Conservation (phyloP, 92 coral and sea anemone species). For the Meandrina meandrites region DNA sequence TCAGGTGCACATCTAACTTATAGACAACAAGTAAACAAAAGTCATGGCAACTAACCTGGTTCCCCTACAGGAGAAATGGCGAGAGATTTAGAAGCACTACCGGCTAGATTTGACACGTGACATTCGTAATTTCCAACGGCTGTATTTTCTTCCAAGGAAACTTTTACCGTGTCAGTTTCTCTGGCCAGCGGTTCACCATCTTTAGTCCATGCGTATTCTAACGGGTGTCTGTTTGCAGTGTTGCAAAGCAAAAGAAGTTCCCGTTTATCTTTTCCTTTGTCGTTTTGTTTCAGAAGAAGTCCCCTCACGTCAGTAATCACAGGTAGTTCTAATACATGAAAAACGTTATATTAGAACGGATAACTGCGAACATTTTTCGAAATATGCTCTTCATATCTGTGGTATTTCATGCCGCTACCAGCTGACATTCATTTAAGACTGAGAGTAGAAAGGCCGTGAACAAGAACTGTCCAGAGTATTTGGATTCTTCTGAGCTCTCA, state of each 20-base stretch:
- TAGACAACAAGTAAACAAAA: background rate
- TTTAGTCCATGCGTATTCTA: constrained; percentile 27
- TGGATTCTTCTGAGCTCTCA: too few species aligned
- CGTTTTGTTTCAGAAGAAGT: constrained; percentile 6
- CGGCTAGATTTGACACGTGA: constrained; percentile 37
- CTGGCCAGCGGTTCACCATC: constrained; percentile 24
- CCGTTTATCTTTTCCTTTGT: background rate
- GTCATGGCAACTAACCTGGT: background rate
- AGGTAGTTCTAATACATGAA: constrained; percentile 8
- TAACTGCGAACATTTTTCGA: background rate
- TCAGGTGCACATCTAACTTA: too few species aligned
- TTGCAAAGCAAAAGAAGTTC: constrained; percentile 14
- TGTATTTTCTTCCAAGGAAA: constrained; percentile 2
- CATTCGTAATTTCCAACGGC: constrained; percentile 27
- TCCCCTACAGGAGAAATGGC: constrained; percentile 11
- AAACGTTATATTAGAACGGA: background rate
- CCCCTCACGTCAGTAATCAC: constrained; percentile 12
- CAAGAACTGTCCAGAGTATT: too few species aligned
- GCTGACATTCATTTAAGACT: too few species aligned
- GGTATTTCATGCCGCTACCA: too few species aligned
- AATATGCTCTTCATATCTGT: background rate
- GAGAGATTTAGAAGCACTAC: constrained; percentile 8
- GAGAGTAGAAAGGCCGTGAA: too few species aligned
- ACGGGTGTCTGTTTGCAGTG: constrained; percentile 33
- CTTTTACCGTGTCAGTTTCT: constrained; percentile 13